A percentile compares a stretch with the other conserved stretches of the same genome.
Evolutionary conservation across 1,140 invertebrate genomes (phyloP).

Genomic region (Drosophila mayri): DNA sequence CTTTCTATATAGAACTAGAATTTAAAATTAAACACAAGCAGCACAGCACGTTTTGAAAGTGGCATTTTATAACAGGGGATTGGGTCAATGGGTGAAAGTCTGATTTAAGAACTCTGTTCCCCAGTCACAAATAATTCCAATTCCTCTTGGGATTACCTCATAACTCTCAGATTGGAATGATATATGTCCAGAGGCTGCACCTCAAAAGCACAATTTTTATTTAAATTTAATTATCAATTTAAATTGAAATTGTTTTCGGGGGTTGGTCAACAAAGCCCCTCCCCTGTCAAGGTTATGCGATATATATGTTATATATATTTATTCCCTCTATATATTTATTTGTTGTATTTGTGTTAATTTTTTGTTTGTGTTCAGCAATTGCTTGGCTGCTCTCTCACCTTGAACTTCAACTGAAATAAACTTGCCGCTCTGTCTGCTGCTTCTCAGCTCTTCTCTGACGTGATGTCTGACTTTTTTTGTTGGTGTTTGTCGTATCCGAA

Average conservation of each 20-base stretch:
- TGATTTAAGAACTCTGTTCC: neutral
- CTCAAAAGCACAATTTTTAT: constrained; percentile 51
- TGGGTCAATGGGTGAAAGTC: constrained; percentile 25
- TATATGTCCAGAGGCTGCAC: constrained; percentile 25
- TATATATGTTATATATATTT: constrained; percentile 25
- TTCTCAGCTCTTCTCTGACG: constrained; percentile 45
- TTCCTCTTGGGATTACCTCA: constrained; percentile 32
- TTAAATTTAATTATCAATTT: constrained; percentile 74
- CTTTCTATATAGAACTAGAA: constrained; percentile 28
- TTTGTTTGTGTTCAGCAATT: constrained; percentile 58
- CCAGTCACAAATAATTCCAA: constrained; percentile 3
- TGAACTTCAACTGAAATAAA: constrained; percentile 82
- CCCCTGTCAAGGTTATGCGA: constrained; percentile 26
- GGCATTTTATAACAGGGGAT: constrained; percentile 15
- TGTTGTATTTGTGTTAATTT: constrained; percentile 37
- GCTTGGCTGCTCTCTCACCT: constrained; percentile 59
- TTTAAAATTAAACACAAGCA: neutral
- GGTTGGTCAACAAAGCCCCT: constrained; percentile 11
- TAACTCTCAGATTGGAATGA: constrained; percentile 20
- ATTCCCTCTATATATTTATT: neutral
- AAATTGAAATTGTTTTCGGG: constrained; percentile 63
- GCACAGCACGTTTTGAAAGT: constrained; percentile 36
- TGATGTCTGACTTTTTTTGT: constrained; percentile 33
- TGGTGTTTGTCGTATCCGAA: constrained; percentile 39
- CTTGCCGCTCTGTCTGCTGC: constrained; percentile 60